phyloP scores from a whole-genome alignment of 2,797 vertebrate genomes.

The Rhincodon typus region DNA sequence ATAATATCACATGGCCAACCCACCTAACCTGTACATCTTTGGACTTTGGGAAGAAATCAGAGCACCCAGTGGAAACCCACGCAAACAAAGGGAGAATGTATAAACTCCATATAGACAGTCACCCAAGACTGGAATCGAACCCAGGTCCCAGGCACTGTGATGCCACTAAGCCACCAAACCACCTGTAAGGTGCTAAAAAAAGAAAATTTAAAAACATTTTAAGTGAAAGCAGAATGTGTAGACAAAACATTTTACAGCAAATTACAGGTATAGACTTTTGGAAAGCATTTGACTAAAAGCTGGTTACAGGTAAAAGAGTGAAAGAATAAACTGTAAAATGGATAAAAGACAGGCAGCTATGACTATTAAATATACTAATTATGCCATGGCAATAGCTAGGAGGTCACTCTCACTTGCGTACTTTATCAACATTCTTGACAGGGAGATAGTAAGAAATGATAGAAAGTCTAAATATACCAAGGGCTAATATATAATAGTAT shows the following conservation, averaged over 20 bases:
- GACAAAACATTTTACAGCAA: background rate
- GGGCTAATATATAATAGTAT: background rate
- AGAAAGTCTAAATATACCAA: background rate
- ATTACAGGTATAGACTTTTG: background rate
- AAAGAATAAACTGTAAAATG: slow-evolving; percentile 1
- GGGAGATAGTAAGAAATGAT: background rate
- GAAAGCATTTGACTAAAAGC: background rate
- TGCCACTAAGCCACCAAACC: too few species aligned
- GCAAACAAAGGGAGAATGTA: too few species aligned
- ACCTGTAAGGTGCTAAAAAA: background rate
- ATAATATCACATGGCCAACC: too few species aligned
- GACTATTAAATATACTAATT: background rate
- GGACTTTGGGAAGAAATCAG: too few species aligned
- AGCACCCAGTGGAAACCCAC: too few species aligned
- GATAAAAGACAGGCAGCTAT: background rate
- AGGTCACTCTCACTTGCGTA: background rate
- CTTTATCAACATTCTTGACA: background rate
- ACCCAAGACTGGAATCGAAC: too few species aligned
- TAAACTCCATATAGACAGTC: too few species aligned
- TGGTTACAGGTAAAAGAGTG: background rate
- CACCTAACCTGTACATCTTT: too few species aligned
- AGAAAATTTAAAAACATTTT: background rate
- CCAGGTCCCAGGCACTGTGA: too few species aligned
- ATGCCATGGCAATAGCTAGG: background rate
- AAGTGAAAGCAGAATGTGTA: background rate